Conservation (phyloP, 2,888 invertebrate genomes). For the Lasioglossum villosulum region DNA sequence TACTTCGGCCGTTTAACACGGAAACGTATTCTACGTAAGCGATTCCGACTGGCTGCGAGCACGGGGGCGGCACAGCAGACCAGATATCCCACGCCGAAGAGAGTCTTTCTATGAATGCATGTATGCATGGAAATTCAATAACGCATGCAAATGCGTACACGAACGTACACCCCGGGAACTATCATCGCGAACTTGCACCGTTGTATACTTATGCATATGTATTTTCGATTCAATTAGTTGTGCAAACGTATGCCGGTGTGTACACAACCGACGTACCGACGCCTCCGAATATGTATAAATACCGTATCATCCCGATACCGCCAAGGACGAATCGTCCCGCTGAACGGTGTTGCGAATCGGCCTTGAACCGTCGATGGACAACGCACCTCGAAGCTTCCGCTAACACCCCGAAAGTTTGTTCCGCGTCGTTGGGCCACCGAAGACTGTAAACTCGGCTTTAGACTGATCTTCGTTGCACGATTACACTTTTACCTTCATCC, state of each 20-base stretch:
- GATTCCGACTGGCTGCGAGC: constrained; percentile 46
- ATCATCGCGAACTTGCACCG: constrained; percentile 30
- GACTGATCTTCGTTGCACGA: no score
- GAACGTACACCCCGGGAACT: constrained; percentile 7
- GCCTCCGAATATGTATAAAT: not conserved
- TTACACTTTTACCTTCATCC: no score
- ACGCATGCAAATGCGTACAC: constrained; percentile 13
- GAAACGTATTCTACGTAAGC: constrained; percentile 71
- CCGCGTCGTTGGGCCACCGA: no score
- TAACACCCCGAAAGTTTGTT: not conserved
- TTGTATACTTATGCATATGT: constrained; percentile 28
- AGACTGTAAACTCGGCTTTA: no score
- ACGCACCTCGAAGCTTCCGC: not conserved
- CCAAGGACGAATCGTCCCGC: not conserved
- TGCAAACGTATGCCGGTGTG: constrained; percentile 15
- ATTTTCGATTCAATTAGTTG: constrained; percentile 41
- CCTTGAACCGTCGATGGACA: not conserved
- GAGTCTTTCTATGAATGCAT: constrained; percentile 35
- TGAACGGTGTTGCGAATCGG: not conserved
- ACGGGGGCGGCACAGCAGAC: not conserved
- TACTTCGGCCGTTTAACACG: constrained; percentile 79
- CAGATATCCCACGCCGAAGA: not conserved
- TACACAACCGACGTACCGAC: not conserved
- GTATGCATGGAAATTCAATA: constrained; percentile 49
- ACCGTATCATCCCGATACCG: not conserved